Percentiles rank a stretch among this genome's conserved stretches.
These are phyloP conservation scores for Periplaneta americana DNA, from an alignment of 1,140 invertebrate genomes.

Conservation along the genomic window DNA sequence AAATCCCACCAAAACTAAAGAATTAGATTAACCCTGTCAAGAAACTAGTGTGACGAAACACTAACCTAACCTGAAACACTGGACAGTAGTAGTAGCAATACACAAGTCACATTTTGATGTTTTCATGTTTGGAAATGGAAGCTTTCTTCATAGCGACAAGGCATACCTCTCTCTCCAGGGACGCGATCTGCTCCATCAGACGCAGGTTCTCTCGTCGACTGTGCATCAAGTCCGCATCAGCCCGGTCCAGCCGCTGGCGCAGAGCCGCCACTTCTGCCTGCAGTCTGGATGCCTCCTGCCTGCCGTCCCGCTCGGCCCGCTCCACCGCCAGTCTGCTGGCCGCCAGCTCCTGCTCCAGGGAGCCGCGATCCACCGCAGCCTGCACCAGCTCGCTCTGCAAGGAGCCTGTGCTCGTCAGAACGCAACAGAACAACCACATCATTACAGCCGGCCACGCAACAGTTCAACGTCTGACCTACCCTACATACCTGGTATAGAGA, in stretches of 20 bases:
- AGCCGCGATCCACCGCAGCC: slow-evolving; percentile 64
- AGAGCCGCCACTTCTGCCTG: slow-evolving; percentile 71
- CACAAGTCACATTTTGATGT: too few relatives aligned
- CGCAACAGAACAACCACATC: neutral
- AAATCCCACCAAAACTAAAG: too few relatives aligned
- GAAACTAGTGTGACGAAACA: too few relatives aligned
- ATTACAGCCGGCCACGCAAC: too few relatives aligned
- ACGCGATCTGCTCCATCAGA: slow-evolving; percentile 66
- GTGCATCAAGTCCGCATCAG: slow-evolving; percentile 70
- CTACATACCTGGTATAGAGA: too few relatives aligned
- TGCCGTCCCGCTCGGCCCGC: slow-evolving; percentile 59
- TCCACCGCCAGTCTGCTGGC: slow-evolving; percentile 53
- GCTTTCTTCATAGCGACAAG: too few relatives aligned
- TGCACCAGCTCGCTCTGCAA: slow-evolving; percentile 69
- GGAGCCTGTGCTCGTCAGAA: slow-evolving; percentile 40
- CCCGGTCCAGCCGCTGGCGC: slow-evolving; percentile 66
- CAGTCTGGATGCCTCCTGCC: slow-evolving; percentile 65
- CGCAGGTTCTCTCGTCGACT: slow-evolving; percentile 68
- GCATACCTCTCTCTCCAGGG: slow-evolving; percentile 70
- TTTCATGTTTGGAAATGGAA: too few relatives aligned
- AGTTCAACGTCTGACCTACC: too few relatives aligned
- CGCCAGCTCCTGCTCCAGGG: slow-evolving; percentile 69
- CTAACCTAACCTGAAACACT: too few relatives aligned
- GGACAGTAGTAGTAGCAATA: too few relatives aligned
- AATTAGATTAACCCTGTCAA: too few relatives aligned